These are phyloP conservation scores for Lepetodrilus schrolli DNA, from an alignment of 2,888 invertebrate species.

Conservation along the genomic window DNA sequence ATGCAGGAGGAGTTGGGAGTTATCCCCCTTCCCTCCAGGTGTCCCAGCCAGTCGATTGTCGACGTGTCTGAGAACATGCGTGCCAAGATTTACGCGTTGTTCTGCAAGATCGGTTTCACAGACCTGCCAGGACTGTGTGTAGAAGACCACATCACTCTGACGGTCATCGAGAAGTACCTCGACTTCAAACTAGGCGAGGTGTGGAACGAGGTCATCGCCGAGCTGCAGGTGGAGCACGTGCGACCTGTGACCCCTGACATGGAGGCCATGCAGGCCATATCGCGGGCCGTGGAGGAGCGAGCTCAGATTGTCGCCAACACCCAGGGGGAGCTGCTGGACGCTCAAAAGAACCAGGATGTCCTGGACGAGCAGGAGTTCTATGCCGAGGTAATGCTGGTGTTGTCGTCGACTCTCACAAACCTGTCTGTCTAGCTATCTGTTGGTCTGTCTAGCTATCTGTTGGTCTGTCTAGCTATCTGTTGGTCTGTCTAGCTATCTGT, in stretches of 20 bases:
- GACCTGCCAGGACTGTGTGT: slow-evolving; percentile 73
- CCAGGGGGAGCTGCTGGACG: slow-evolving; percentile 72
- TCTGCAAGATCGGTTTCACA: slow-evolving; percentile 73
- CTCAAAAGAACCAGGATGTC: slow-evolving; percentile 72
- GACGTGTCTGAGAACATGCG: slow-evolving; percentile 75
- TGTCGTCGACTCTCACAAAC: too few species aligned
- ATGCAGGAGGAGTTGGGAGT: slow-evolving; percentile 68
- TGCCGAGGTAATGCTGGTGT: slow-evolving; percentile 74
- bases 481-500: too few species aligned
- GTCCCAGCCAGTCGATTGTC: slow-evolving; percentile 73
- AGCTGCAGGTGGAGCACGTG: slow-evolving; percentile 70
- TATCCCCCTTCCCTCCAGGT: slow-evolving; percentile 68
- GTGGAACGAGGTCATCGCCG: slow-evolving; percentile 73
- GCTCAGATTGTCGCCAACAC: slow-evolving; percentile 68
- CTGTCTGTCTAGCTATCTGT: too few species aligned
- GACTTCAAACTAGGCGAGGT: slow-evolving; percentile 76
- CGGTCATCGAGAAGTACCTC: slow-evolving; percentile 75
- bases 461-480: too few species aligned
- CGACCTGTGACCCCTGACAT: slow-evolving; percentile 74
- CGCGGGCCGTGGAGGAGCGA: slow-evolving; percentile 71
- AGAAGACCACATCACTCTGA: slow-evolving; percentile 74
- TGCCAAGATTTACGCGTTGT: slow-evolving; percentile 75
- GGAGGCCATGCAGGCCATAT: slow-evolving; percentile 73
- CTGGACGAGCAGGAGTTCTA: slow-evolving; percentile 74
- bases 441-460: too few species aligned